Evolutionary conservation across 1,140 invertebrate species (phyloP), one percentile per base, ranked within the genome.

Genomic region (Acyrthosiphon pisum): DNA sequence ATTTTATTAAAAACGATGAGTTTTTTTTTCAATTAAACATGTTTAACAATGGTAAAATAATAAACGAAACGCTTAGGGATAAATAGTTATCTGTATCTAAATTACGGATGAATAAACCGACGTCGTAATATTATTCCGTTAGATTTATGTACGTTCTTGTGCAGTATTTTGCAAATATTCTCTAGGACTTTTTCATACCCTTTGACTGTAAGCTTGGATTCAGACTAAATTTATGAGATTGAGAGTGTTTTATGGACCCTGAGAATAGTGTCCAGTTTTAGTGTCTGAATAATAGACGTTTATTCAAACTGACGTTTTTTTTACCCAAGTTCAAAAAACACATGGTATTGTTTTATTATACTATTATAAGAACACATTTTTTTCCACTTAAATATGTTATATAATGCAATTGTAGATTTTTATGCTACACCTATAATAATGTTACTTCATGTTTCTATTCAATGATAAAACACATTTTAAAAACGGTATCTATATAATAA

Each of bases 201-300:
- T 20, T 53, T 88, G 87, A 88, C 48, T 41, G n/a, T 53, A 88
- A 50, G 41, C 44, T 46, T 46, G 44, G 84, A 87, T 37, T 53
- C 46, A 88, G 18, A 88, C 46, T 35, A 7, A 53, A 88, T 35
- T 88, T 35, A 53, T 35, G 48, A 88, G 46, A 20, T 37, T 37
- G 35, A 35, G 7, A 48, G 87, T 88, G 48, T 88, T 53, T 88
- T 41, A 48, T 87, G 86, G 6, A 48, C 44, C 46, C 8, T 48
- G 30, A 87, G 53, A 35, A 88, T 26, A 22, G 87, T 86, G 44
- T 87, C 86, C 86, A n/a, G 86, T 87, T 87, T 48, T 87, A 48
- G 6, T n/a, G 44, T 87, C 46, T 35, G 44, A 48, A 37, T 14
- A 53, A 37, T 37, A 53, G 26, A 53, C 87, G 22, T 88, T 88